Conservation (phyloP, 2,888 invertebrate species). For the Drosophila demipolita region DNA sequence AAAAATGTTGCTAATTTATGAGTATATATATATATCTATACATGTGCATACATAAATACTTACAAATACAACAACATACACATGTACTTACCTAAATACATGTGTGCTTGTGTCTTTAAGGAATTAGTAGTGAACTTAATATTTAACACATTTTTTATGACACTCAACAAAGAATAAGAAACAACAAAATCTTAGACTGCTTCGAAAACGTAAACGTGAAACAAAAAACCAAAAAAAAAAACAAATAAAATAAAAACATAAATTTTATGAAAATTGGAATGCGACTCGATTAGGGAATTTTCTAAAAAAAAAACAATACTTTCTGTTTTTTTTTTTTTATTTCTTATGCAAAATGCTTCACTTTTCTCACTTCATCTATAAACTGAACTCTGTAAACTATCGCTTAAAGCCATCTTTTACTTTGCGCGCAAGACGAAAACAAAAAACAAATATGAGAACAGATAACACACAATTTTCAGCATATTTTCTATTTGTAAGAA, state of each 20-base stretch:
- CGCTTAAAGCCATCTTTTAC: constrained; percentile 20
- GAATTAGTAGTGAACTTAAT: constrained; percentile 55
- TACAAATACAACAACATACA: constrained; percentile 1
- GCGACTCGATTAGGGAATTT: constrained; percentile 85
- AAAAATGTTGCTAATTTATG: constrained; percentile 60
- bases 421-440: constrained; percentile 63
- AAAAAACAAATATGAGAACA: constrained; percentile 8
- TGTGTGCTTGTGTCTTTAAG: constrained; percentile 37
- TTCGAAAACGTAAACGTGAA: constrained; percentile 77
- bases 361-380: constrained; percentile 7
- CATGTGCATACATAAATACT: constrained; percentile 41
- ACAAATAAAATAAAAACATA: constrained; percentile 34
- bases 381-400: constrained; percentile 11
- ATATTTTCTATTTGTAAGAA: constrained; percentile 58
- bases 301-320: constrained; percentile 42
- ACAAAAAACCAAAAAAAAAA: constrained; percentile 45
- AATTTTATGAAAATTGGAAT: constrained; percentile 57
- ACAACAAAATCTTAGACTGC: constrained; percentile 82
- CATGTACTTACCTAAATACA: constrained; percentile 18
- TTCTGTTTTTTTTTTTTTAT: constrained; percentile 37
- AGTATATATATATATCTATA: constrained; percentile 27
- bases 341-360: constrained; percentile 14
- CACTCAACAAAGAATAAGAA: constrained; percentile 55
- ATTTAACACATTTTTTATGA: constrained; percentile 67
- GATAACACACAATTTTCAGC: constrained; percentile 40